Evolutionary conservation across 2,797 vertebrate genomes (phyloP), one percentile per base, ranked within the genome.

Genomic region (Cyclura pinguis): DNA sequence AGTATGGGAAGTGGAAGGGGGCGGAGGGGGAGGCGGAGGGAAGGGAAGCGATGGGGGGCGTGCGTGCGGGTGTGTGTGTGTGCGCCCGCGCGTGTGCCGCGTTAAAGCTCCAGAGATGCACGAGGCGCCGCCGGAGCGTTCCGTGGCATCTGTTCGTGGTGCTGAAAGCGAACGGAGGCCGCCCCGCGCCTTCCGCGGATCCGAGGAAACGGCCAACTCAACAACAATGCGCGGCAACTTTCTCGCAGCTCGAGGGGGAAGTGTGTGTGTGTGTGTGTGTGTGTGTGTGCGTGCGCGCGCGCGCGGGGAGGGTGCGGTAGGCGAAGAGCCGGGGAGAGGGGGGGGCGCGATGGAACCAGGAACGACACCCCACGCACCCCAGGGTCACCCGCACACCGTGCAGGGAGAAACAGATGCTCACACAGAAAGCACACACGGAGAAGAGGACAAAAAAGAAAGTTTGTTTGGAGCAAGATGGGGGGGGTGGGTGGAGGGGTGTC

Each of bases 121-220:
- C 42, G 73, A n/a, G 88, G 72, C 14, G 92, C 84, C 64, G 88
- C 80, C 27, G 64, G 89, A 94, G 93, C 88, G 47, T 91, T 93
- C 95, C 87, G 88, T 94, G 96, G 97, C 97, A 97, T 97, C 98
- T 98, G 97, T 95, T 97, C 97, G 94, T 94, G 98, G 98, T 98
- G 97, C 98, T 98, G 98, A 98, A 97, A 96, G 87, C 96, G 88
- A 95, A 95, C 86, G n/a, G 1, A 81, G 80, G 2, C 88, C 35
- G 62, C 88, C 80, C 90, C 81, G 64, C 88, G 72, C 94, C 89
- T 86, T 89, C 91, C 93, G 93, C 95, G 83, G 95, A 93, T 96
- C 96, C 89, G 84, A 80, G 91, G 90, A 85, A 89, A 92, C 64
- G 16, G 92, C 89, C 91, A 95, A 95, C 90, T 96, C 95, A 2